A percentile compares a stretch with the other conserved stretches of the same genome.
Evolutionary conservation across 2,888 invertebrate species (phyloP).

Genomic region (Panopea generosa): DNA sequence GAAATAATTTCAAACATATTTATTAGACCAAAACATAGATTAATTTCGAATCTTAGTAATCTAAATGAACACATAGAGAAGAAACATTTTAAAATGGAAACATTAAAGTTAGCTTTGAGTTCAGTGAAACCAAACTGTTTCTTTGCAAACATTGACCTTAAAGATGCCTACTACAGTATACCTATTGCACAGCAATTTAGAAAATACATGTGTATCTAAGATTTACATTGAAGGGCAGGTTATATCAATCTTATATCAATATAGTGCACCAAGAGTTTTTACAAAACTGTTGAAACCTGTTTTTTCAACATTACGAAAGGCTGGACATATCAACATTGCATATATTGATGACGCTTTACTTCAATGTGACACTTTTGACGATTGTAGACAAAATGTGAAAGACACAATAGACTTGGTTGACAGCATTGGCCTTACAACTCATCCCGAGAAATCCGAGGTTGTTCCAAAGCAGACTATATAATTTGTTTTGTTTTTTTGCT

Average conservation of each 20-base stretch:
- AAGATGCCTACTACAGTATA: constrained; percentile 55
- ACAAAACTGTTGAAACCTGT: constrained; percentile 56
- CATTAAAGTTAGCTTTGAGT: constrained; percentile 39
- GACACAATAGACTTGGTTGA: constrained; percentile 20
- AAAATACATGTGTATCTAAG: constrained; percentile 50
- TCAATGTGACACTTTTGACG: background rate
- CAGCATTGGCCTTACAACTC: constrained; percentile 39
- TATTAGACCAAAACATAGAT: constrained; percentile 24
- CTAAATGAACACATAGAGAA: constrained; percentile 29
- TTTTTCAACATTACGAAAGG: constrained; percentile 38
- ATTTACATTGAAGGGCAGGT: constrained; percentile 47
- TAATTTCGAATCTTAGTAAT: constrained; percentile 18
- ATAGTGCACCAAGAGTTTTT: constrained; percentile 45
- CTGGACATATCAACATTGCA: constrained; percentile 19
- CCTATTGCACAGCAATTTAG: constrained; percentile 23
- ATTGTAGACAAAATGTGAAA: constrained; percentile 21
- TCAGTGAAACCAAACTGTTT: constrained; percentile 42
- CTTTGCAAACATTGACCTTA: constrained; percentile 45
- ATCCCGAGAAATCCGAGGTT: constrained; percentile 47
- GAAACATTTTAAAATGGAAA: constrained; percentile 48
- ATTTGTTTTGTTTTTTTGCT: constrained; percentile 41
- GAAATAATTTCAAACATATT: constrained; percentile 18
- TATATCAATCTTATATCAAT: constrained; percentile 43
- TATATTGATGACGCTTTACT: constrained; percentile 48
- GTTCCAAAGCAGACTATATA: constrained; percentile 25